Percentiles rank a stretch among this genome's conserved stretches.
Evolutionary conservation across 64 coral and sea anemone species (phyloP).

Genomic region (Astreopora myriophthalma): DNA sequence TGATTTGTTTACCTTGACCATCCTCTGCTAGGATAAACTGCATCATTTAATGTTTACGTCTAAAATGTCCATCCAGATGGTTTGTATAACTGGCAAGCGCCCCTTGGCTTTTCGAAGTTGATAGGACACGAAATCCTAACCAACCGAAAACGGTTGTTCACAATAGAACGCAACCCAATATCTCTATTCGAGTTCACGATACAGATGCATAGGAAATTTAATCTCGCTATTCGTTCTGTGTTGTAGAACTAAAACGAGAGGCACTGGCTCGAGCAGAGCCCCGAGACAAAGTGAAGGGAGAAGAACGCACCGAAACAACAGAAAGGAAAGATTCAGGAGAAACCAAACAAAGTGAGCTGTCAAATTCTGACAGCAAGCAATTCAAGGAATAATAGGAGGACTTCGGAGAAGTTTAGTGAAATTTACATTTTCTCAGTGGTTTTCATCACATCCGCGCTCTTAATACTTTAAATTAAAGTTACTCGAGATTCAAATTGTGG

Average conservation of each 20-base stretch:
- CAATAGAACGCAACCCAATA: no score
- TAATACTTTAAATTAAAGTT: neutral
- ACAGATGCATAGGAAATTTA: no score
- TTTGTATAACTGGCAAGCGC: no score
- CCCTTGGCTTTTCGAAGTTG: no score
- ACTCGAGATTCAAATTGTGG: no score
- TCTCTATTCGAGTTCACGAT: neutral
- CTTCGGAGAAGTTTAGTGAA: neutral
- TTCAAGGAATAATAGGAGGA: neutral
- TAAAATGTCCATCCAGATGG: no score
- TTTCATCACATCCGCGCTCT: neutral
- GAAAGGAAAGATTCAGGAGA: neutral
- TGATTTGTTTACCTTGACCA: no score
- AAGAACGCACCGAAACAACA: neutral
- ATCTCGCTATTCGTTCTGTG: neutral
- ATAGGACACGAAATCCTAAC: no score
- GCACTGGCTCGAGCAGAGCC: neutral
- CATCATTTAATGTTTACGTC: no score
- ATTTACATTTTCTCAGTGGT: neutral
- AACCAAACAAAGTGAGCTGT: neutral
- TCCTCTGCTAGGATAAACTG: no score
- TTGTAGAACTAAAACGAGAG: conserved; percentile 36
- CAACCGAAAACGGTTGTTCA: no score
- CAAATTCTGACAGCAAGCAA: neutral
- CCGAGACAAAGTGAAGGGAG: neutral